Conservation (phyloP, 2,888 invertebrate species). For the Pelosia muscerda region DNA sequence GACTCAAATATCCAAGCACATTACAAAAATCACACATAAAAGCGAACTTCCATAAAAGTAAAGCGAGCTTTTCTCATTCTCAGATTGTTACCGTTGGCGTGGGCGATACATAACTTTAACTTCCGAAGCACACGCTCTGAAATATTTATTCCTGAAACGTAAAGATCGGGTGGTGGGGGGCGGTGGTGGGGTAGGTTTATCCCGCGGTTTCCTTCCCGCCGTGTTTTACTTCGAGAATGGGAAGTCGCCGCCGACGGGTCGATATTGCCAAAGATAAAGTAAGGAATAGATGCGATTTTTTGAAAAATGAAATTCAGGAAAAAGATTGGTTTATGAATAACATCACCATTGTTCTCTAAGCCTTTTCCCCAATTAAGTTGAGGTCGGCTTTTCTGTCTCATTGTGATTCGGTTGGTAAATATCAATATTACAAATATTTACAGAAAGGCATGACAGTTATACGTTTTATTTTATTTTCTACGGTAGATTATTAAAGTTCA, state of each 20-base stretch:
- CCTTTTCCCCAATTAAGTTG: too few species aligned
- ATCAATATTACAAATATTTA: too few species aligned
- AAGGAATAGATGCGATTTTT: constrained; percentile 55
- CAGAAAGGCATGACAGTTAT: too few species aligned
- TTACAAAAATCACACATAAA: constrained; percentile 59
- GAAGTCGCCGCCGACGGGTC: constrained; percentile 86
- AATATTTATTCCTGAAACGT: constrained; percentile 87
- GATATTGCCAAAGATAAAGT: constrained; percentile 83
- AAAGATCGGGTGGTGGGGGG: constrained; percentile 81
- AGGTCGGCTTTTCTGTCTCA: too few species aligned
- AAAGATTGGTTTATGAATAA: not conserved
- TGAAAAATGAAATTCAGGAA: not conserved
- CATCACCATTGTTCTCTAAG: too few species aligned
- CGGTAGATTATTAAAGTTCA: too few species aligned
- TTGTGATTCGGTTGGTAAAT: too few species aligned
- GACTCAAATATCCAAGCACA: constrained; percentile 24
- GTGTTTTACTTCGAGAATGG: constrained; percentile 87
- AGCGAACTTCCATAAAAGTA: constrained; percentile 76
- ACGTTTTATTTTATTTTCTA: too few species aligned
- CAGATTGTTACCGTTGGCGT: constrained; percentile 82
- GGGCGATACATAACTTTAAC: constrained; percentile 86
- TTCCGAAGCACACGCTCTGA: constrained; percentile 87
- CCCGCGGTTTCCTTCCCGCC: constrained; percentile 87
- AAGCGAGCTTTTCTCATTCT: constrained; percentile 79
- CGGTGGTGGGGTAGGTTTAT: constrained; percentile 75